Conservation (phyloP, 2,113 vertebrate genomes). For the Pachycephala philippinensis region DNA sequence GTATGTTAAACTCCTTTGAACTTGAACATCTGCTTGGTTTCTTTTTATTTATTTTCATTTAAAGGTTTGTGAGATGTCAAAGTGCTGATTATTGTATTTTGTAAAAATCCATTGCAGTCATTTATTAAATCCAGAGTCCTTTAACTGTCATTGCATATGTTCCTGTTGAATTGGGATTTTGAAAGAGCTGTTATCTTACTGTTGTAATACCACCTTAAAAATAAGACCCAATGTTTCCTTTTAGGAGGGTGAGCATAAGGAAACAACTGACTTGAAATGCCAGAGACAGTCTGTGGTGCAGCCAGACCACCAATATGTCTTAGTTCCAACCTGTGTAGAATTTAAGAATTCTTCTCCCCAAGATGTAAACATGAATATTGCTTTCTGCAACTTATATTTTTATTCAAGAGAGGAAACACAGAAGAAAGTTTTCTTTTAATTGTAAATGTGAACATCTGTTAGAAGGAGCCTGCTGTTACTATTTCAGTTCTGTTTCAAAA, state of each 20-base stretch:
- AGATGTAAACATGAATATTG: not conserved
- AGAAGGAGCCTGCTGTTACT: conserved; percentile 1
- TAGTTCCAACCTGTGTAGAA: not conserved
- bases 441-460: conserved; percentile 56
- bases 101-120: rapidly evolving
- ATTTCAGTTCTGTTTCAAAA: conserved; percentile 51
- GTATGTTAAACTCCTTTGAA: not conserved
- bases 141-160: not conserved
- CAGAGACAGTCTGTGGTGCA: not conserved
- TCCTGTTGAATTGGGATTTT: not conserved
- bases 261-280: not conserved
- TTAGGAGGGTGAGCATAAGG: not conserved
- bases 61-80: not conserved
- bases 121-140: not conserved
- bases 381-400: conserved; percentile 35
- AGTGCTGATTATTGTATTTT: not conserved
- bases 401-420: not conserved
- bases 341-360: not conserved
- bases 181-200: not conserved
- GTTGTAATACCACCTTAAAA: not conserved
- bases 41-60: not conserved
- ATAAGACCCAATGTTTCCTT: not conserved
- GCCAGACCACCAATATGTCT: not conserved
- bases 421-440: conserved; percentile 1
- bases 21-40: not conserved